Base-by-base conservation (phyloP, 2,888 invertebrate genomes). In the Malthinus flaveolus region DNA sequence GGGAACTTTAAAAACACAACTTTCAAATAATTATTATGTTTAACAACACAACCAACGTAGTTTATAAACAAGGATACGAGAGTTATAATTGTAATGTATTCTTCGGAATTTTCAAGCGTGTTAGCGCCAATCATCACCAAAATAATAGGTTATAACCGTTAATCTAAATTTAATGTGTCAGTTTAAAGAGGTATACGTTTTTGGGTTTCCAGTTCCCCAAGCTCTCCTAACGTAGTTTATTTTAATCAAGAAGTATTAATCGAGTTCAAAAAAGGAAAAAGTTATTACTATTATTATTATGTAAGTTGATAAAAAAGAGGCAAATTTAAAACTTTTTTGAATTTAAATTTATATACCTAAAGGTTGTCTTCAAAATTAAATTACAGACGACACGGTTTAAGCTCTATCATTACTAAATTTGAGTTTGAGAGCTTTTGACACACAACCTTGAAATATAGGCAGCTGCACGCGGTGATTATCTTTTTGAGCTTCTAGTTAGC, bases 91-190 rank as follows among this genome's bases (percentile, higher is more conserved):
- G 39, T 12, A 15, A 42, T 23, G 39, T 42, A 42, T 42, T 42
- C 39, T 42, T n/a, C 13, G 39, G 23, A 42, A 42, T 23, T 42
- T 42, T 42, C 39, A 42, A 42, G 39, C 39, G 23, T 23, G 39
- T 48, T 48, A 48, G 12, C 47, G 32, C 46, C 46, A 54, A 48
- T 54, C 48, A 54, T 48, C 54, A 54, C 31, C n/a, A 4, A 37
- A 47, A 42, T 42, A 42, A 42, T 42, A 42, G 13, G 36, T 35
- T 34, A 34, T 13, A 39, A 34, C 61, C 63, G 58, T 63, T 63
- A 63, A 63, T 63, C 61, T 63, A 61, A 61, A 61, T 63, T 63
- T 61, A 63, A 63, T 63, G 61, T 61, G 63, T 63, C 60, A 61
- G 61, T 54, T 63, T 63, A 42, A 15, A 13, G 13, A n/a, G 4